These are phyloP conservation scores for Chaetodon trifascialis DNA, from an alignment of 2,113 vertebrate species.

Conservation along the genomic window DNA sequence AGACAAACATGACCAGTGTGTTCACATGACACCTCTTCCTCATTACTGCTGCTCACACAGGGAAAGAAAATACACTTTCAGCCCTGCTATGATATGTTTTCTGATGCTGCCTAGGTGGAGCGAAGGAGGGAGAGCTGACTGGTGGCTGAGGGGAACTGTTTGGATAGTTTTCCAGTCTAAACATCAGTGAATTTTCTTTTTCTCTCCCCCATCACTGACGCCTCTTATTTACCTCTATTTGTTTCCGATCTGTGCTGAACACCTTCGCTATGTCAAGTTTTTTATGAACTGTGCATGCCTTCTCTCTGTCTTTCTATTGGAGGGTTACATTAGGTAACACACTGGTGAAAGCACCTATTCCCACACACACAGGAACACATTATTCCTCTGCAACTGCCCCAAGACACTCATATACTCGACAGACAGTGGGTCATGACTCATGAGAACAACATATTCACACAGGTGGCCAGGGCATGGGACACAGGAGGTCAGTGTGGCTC, in stretches of 20 bases:
- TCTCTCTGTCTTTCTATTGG: background rate
- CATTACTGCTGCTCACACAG: background rate
- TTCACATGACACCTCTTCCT: background rate
- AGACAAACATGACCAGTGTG: background rate
- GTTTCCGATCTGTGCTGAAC: background rate
- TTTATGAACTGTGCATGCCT: background rate
- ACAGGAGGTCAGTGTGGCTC: background rate
- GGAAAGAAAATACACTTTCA: background rate
- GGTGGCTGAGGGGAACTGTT: background rate
- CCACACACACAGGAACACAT: background rate
- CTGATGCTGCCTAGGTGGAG: background rate
- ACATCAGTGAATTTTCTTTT: background rate
- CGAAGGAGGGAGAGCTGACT: background rate
- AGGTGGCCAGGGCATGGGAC: constrained; percentile 19
- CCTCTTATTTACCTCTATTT: background rate
- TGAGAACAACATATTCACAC: background rate
- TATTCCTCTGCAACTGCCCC: background rate
- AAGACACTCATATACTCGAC: background rate
- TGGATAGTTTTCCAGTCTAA: background rate
- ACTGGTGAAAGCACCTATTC: background rate
- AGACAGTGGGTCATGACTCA: constrained; percentile 4
- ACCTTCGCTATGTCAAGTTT: background rate
- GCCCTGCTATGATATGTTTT: background rate
- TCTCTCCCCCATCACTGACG: background rate
- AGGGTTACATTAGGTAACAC: background rate